Percentiles rank a stretch among this genome's conserved stretches.
Conservation (phyloP, 2,888 invertebrate genomes). For the Parascotia fuliginaria region DNA sequence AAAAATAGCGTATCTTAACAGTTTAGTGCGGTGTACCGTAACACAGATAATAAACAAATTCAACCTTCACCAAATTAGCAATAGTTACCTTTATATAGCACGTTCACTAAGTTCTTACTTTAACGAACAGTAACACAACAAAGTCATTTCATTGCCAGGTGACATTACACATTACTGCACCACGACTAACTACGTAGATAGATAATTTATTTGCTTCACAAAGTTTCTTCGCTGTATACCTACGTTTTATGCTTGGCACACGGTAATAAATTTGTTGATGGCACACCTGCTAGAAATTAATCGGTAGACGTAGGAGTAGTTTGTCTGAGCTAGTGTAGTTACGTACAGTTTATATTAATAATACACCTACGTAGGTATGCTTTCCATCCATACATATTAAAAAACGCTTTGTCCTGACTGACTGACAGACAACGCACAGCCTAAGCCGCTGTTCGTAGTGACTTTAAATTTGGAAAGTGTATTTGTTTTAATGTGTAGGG, state of each 20-base stretch:
- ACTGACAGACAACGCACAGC: too few relatives aligned
- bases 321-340: slow-evolving; percentile 5
- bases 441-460: too few relatives aligned
- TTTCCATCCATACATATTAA: too few relatives aligned
- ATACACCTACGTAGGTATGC: not conserved
- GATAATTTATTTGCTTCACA: slow-evolving; percentile 37
- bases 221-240: slow-evolving; percentile 39
- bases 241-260: slow-evolving; percentile 26
- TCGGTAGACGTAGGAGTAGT: slow-evolving; percentile 16
- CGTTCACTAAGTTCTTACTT: slow-evolving; percentile 29
- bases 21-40: too few relatives aligned
- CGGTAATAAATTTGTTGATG: slow-evolving; percentile 31
- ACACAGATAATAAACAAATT: slow-evolving; percentile 1
- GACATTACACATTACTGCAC: slow-evolving; percentile 34
- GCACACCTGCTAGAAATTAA: slow-evolving; percentile 34
- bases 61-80: slow-evolving; percentile 26
- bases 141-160: slow-evolving; percentile 43
- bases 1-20: too few relatives aligned
- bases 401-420: too few relatives aligned
- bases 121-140: slow-evolving; percentile 22
- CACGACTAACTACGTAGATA: slow-evolving; percentile 35
- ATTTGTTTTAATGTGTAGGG: too few relatives aligned
- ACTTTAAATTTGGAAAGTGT: too few relatives aligned
- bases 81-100: too few relatives aligned
- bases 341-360: not conserved